These are phyloP conservation scores for Microchrysa polita DNA, from an alignment of 2,888 invertebrate genomes.

Conservation along the genomic window DNA sequence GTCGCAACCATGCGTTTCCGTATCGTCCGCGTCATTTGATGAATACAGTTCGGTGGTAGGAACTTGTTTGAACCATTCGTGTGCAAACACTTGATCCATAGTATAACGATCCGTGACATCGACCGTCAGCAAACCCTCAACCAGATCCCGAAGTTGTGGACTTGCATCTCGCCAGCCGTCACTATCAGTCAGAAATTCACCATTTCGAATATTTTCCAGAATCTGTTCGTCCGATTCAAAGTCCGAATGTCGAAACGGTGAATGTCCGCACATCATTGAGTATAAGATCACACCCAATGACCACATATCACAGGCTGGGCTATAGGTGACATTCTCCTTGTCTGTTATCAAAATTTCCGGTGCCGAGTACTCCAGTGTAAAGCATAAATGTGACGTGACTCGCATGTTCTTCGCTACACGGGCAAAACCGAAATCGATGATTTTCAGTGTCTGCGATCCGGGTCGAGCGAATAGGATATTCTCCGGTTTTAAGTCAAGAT, in stretches of 20 bases:
- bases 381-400: slow-evolving; percentile 83
- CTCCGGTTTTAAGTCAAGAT: slow-evolving; percentile 95
- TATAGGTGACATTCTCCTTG: slow-evolving; percentile 68
- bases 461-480: slow-evolving; percentile 67
- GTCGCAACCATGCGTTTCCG: slow-evolving; percentile 24
- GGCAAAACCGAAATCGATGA: slow-evolving; percentile 97
- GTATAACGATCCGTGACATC: slow-evolving; percentile 78
- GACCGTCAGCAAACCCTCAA: slow-evolving; percentile 79
- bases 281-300: slow-evolving; percentile 90
- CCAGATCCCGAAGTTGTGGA: slow-evolving; percentile 77
- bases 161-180: slow-evolving; percentile 79
- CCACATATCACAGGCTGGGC: slow-evolving; percentile 95
- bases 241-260: slow-evolving; percentile 73
- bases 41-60: slow-evolving; percentile 40
- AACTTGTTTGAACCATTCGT: slow-evolving; percentile 68
- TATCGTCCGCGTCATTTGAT: slow-evolving; percentile 1
- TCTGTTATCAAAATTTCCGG: slow-evolving; percentile 82
- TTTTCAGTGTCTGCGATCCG: slow-evolving; percentile 71
- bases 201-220: slow-evolving; percentile 45
- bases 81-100: slow-evolving; percentile 73
- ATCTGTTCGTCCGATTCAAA: slow-evolving; percentile 45
- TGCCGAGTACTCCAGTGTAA: slow-evolving; percentile 88
- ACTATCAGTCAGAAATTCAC: slow-evolving; percentile 48
- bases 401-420: slow-evolving; percentile 55
- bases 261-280: slow-evolving; percentile 79